These are phyloP conservation scores for Danaus plexippus DNA, from an alignment of 1,140 invertebrate genomes.

Conservation along the genomic window DNA sequence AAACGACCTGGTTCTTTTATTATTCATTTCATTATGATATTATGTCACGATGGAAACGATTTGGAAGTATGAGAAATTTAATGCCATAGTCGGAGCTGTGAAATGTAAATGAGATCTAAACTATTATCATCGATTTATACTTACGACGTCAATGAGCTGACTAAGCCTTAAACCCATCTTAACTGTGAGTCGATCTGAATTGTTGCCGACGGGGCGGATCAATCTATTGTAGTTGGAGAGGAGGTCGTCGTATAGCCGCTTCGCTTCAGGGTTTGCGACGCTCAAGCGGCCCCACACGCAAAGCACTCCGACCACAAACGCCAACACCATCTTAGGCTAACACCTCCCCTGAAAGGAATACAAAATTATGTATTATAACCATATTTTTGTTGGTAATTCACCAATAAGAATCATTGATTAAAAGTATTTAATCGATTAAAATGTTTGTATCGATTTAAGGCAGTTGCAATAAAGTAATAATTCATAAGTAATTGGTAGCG, in stretches of 20 bases:
- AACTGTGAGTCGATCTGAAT: conserved; percentile 95
- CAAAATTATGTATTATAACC: too few species aligned
- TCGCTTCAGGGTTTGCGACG: conserved; percentile 90
- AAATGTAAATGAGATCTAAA: too few species aligned
- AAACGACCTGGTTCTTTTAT: too few species aligned
- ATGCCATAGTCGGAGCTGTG: too few species aligned
- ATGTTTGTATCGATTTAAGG: too few species aligned
- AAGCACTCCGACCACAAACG: conserved; percentile 80
- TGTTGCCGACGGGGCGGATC: conserved; percentile 96
- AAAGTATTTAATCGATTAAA: too few species aligned
- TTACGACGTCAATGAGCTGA: conserved; percentile 98
- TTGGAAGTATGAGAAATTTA: too few species aligned
- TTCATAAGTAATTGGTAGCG: too few species aligned
- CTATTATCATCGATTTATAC: conserved; percentile 56
- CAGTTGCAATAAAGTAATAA: too few species aligned
- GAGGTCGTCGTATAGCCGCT: conserved; percentile 94
- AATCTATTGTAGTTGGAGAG: conserved; percentile 98
- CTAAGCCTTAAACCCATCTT: conserved; percentile 96
- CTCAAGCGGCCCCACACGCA: conserved; percentile 77
- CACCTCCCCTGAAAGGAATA: conserved; percentile 76
- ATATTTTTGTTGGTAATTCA: too few species aligned
- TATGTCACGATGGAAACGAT: background rate
- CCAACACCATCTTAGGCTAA: conserved; percentile 85
- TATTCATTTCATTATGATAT: background rate
- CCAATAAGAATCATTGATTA: too few species aligned